Conservation (phyloP, 2,888 invertebrate species). For the Clepsis dumicolana region DNA sequence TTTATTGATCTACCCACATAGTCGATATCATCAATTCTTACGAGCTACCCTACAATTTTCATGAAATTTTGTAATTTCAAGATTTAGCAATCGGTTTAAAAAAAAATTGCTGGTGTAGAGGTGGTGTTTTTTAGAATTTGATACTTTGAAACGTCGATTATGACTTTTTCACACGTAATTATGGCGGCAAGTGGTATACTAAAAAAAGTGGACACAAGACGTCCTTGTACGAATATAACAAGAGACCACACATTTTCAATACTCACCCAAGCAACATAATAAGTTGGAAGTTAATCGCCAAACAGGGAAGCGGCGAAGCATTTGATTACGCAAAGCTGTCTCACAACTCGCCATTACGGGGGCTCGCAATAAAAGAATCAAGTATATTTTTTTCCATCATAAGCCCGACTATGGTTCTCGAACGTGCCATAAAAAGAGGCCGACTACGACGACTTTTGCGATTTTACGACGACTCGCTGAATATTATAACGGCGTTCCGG, state of each 20-base stretch:
- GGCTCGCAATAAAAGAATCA: constrained; percentile 27
- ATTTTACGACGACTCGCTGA: constrained; percentile 52
- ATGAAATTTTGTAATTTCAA: too few relatives aligned
- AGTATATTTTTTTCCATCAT: constrained; percentile 32
- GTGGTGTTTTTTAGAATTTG: too few relatives aligned
- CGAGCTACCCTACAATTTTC: too few relatives aligned
- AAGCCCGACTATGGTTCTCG: constrained; percentile 29
- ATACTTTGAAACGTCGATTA: too few relatives aligned
- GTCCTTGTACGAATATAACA: not conserved
- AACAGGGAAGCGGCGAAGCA: constrained; percentile 12
- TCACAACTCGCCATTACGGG: constrained; percentile 18
- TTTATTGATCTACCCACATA: too few relatives aligned
- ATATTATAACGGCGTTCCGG: constrained; percentile 55
- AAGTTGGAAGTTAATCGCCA: not conserved
- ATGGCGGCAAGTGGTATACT: too few relatives aligned
- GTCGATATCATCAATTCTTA: too few relatives aligned
- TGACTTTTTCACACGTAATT: too few relatives aligned
- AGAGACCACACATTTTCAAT: not conserved
- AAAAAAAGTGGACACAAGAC: too few relatives aligned
- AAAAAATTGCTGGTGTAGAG: too few relatives aligned
- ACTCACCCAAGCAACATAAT: not conserved
- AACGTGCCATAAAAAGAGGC: constrained; percentile 33
- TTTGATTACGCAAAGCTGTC: constrained; percentile 22
- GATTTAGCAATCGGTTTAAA: too few relatives aligned
- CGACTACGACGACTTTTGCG: constrained; percentile 43